A percentile compares a stretch with the other conserved stretches of the same genome.
phyloP scores from a whole-genome alignment of 2,113 vertebrate species.

The Phrynosoma platyrhinos region DNA sequence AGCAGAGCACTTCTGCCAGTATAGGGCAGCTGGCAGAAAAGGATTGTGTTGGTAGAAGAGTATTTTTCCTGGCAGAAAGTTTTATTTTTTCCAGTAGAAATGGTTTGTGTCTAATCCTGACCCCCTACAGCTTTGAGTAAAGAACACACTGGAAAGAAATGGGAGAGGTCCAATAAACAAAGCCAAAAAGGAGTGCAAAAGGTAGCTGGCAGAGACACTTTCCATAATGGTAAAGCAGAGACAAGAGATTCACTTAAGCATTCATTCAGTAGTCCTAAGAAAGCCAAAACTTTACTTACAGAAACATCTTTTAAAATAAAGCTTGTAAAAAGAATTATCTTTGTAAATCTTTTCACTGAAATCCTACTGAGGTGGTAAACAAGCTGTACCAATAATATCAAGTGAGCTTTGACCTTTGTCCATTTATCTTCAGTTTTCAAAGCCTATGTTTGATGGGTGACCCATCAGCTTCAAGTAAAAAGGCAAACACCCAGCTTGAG shows the following conservation, averaged over 20 bases:
- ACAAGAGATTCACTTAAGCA: not conserved
- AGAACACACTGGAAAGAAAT: too few species aligned
- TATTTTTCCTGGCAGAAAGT: too few species aligned
- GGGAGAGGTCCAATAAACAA: not conserved
- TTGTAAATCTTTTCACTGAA: slow-evolving; percentile 54
- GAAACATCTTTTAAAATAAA: slow-evolving; percentile 52
- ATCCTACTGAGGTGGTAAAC: slow-evolving; percentile 46
- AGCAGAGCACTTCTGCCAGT: too few species aligned
- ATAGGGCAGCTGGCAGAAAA: too few species aligned
- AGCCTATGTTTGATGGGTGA: slow-evolving; percentile 48
- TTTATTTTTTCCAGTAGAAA: too few species aligned
- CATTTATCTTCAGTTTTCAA: slow-evolving; percentile 69
- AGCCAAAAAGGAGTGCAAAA: not conserved
- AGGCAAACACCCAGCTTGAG: slow-evolving; percentile 72
- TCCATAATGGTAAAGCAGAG: not conserved
- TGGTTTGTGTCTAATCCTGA: too few species aligned
- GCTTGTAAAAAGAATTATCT: slow-evolving; percentile 24
- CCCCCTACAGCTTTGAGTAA: too few species aligned
- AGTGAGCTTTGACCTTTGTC: slow-evolving; percentile 49
- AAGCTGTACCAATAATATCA: slow-evolving; percentile 41
- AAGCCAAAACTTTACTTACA: slow-evolving; percentile 11
- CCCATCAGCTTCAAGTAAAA: slow-evolving; percentile 66
- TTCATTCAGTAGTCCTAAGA: not conserved
- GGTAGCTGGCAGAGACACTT: not conserved
- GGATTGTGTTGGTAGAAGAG: too few species aligned